phyloP scores from a whole-genome alignment of 2,113 vertebrate genomes.

The Polyodon spathula region DNA sequence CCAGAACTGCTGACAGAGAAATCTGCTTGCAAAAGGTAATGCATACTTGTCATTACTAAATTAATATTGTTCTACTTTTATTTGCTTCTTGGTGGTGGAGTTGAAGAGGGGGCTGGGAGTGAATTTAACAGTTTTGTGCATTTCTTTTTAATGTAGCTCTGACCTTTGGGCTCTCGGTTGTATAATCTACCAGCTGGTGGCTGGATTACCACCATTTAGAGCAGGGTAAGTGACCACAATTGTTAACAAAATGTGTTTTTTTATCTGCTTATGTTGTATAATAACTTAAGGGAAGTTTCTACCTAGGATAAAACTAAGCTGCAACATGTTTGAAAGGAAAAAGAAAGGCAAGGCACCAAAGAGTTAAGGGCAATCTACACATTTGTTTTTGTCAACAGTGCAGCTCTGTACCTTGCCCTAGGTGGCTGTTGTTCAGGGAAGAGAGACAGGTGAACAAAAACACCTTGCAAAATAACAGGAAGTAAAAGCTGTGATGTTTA shows the following conservation, averaged over 20 bases:
- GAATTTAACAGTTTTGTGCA: constrained; percentile 8
- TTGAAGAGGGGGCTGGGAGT: neutral
- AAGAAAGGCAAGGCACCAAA: too few species aligned
- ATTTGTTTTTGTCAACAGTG: neutral
- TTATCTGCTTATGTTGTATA: too few species aligned
- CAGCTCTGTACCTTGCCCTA: neutral
- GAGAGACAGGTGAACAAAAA: constrained; percentile 8
- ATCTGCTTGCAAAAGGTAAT: constrained; percentile 95
- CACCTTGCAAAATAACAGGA: constrained; percentile 35
- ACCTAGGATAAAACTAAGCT: too few species aligned
- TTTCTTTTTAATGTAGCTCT: constrained; percentile 52
- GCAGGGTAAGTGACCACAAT: constrained; percentile 72
- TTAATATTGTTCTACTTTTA: neutral
- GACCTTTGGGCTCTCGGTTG: constrained; percentile 97
- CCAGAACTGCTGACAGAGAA: constrained; percentile 96
- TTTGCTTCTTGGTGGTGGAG: too few species aligned
- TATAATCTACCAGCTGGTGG: constrained; percentile 96
- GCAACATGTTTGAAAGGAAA: too few species aligned
- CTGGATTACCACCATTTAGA: constrained; percentile 93
- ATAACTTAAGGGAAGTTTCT: too few species aligned
- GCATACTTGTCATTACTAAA: neutral
- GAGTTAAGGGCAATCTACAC: too few species aligned
- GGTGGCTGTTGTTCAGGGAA: constrained; percentile 1
- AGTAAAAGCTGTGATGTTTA: constrained; percentile 28
- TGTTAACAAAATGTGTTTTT: neutral